Percentiles rank a stretch among this genome's conserved stretches.
Evolutionary conservation across 2,888 invertebrate genomes (phyloP).

Genomic region (Altica lythri): DNA sequence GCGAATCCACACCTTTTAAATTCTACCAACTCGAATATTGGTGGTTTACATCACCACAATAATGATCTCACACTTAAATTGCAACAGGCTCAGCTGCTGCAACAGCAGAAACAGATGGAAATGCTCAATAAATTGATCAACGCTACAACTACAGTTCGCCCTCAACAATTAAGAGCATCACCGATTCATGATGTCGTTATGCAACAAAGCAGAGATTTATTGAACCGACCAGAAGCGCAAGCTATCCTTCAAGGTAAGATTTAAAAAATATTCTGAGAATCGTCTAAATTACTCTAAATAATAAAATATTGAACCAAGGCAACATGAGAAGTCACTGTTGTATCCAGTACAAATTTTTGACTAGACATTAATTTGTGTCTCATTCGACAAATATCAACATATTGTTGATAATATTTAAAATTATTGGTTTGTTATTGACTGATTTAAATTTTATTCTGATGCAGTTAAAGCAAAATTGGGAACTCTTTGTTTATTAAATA

Average conservation of each 20-base stretch:
- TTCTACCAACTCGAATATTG: constrained; percentile 30
- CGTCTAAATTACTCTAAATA: no score
- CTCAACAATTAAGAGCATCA: constrained; percentile 49
- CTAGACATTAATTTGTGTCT: no score
- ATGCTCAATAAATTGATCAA: constrained; percentile 56
- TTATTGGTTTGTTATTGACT: no score
- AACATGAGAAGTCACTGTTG: no score
- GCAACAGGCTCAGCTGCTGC: constrained; percentile 55
- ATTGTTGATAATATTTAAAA: no score
- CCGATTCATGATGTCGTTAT: constrained; percentile 58
- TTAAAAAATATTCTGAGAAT: no score
- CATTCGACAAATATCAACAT: no score
- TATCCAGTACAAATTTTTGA: no score
- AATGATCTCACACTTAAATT: constrained; percentile 59
- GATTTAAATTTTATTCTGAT: no score
- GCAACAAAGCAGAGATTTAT: constrained; percentile 65
- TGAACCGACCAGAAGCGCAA: constrained; percentile 76
- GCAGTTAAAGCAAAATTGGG: no score
- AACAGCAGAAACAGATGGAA: constrained; percentile 52
- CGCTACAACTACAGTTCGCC: constrained; percentile 40
- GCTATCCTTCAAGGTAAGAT: constrained; percentile 73
- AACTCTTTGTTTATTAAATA: no score
- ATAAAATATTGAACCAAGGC: no score
- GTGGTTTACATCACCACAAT: constrained; percentile 31
- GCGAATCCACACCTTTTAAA: constrained; percentile 15